Evolutionary conservation across 2,113 vertebrate genomes (phyloP).

Genomic region (Dipodomys spectabilis): DNA sequence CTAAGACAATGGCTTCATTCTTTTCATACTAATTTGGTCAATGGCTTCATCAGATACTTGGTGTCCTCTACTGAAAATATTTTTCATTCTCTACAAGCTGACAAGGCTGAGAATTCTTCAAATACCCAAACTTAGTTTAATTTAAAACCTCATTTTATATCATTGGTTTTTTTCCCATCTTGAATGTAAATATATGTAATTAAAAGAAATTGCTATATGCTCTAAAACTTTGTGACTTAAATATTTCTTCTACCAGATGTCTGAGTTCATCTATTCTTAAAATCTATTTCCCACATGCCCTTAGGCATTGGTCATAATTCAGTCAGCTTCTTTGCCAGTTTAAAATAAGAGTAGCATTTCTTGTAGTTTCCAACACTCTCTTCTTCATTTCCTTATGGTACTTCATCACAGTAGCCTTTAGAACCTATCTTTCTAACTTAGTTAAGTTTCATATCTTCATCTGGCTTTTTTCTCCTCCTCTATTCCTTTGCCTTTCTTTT

Average conservation of each 20-base stretch:
- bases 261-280: neutral
- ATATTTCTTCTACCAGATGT: neutral
- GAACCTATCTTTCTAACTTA: neutral
- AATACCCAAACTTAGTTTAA: neutral
- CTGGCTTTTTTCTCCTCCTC: too few relatives aligned
- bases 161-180: neutral
- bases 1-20: neutral
- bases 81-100: neutral
- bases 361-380: neutral
- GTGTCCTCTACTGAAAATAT: neutral
- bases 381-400: neutral
- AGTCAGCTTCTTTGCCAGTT: neutral
- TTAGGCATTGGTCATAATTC: neutral
- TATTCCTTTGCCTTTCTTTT: too few relatives aligned
- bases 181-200: neutral
- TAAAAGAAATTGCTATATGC: neutral
- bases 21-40: neutral
- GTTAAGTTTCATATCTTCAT: too few relatives aligned
- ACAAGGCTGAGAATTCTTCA: neutral
- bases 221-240: neutral
- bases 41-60: neutral
- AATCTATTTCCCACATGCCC: neutral
- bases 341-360: neutral
- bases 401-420: neutral
- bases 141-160: neutral